phyloP scores from a whole-genome alignment of 2,113 vertebrate species.

The Gymnobelideus leadbeateri region DNA sequence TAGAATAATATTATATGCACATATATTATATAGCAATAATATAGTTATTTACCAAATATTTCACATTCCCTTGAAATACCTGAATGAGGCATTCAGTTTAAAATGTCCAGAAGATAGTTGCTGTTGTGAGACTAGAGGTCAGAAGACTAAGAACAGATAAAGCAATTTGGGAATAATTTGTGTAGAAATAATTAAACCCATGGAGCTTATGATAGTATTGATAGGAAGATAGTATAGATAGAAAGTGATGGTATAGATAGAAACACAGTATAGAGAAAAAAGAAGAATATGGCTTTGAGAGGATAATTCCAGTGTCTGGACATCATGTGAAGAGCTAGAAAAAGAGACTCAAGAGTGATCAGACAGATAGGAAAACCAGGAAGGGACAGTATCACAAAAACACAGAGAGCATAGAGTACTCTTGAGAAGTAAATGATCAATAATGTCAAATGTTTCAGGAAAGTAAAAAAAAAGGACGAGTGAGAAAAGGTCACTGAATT shows the following conservation, averaged over 20 bases:
- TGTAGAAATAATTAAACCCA: background rate
- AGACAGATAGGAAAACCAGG: background rate
- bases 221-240: background rate
- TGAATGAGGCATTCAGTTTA: background rate
- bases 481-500: background rate
- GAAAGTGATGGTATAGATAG: background rate
- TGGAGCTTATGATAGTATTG: background rate
- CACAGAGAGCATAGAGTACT: background rate
- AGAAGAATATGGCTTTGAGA: background rate
- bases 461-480: background rate
- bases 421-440: background rate
- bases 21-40: background rate
- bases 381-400: background rate
- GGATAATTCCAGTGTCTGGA: background rate
- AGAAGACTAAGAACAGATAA: background rate
- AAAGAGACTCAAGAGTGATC: background rate
- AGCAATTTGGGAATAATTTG: background rate
- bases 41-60: background rate
- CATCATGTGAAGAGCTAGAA: background rate
- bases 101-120: background rate
- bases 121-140: background rate
- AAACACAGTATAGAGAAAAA: background rate
- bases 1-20: background rate
- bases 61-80: background rate
- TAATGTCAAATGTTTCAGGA: background rate